phyloP scores from a whole-genome alignment of 2,888 invertebrate species.

The Microctonus brassicae region DNA sequence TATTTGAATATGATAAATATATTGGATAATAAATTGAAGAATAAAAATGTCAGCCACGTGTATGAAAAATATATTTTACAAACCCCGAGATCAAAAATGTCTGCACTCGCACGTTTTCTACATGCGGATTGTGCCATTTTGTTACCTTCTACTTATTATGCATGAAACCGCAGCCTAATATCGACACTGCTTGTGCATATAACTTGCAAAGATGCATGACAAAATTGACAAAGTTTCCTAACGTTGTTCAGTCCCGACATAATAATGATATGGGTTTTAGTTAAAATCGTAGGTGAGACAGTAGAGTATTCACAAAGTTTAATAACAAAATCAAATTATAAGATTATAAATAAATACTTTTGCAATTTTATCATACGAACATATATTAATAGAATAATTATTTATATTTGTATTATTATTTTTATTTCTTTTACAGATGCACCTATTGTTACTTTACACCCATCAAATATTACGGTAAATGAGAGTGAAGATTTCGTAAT shows the following conservation, averaged over 20 bases:
- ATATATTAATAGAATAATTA: too few relatives aligned
- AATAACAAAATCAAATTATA: too few relatives aligned
- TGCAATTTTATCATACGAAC: too few relatives aligned
- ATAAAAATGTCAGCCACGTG: background rate
- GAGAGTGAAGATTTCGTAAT: constrained; percentile 83
- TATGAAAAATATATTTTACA: constrained; percentile 11
- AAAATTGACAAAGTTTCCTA: constrained; percentile 47
- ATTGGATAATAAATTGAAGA: background rate
- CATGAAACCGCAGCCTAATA: constrained; percentile 40
- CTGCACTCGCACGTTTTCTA: constrained; percentile 8
- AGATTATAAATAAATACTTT: too few relatives aligned
- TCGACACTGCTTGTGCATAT: constrained; percentile 31
- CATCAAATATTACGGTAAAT: constrained; percentile 82
- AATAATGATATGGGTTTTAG: too few relatives aligned
- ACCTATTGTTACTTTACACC: constrained; percentile 83
- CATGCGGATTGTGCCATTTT: constrained; percentile 27
- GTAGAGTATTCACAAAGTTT: too few relatives aligned
- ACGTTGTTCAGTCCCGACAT: background rate
- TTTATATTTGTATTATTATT: constrained; percentile 37
- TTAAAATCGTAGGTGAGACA: too few relatives aligned
- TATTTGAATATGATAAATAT: background rate
- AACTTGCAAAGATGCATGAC: constrained; percentile 42
- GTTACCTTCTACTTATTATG: constrained; percentile 36
- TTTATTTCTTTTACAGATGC: constrained; percentile 76
- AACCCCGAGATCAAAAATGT: constrained; percentile 6